phyloP scores from a whole-genome alignment of 1,140 invertebrate species.

The Dysdera silvatica region DNA sequence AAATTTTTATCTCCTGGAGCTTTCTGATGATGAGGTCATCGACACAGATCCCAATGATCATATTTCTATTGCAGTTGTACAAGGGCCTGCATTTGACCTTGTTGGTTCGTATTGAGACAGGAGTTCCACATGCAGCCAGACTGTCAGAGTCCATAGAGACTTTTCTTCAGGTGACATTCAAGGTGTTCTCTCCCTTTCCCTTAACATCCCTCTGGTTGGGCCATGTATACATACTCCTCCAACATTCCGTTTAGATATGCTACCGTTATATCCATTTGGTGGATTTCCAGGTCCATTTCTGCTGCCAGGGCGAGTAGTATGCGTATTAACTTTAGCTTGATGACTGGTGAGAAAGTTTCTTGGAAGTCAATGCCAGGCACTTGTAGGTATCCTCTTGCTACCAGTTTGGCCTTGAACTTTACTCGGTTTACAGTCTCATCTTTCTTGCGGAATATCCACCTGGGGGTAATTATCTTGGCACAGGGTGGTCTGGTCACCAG shows the following conservation, averaged over 20 bases:
- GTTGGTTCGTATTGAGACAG: no score
- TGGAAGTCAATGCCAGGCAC: neutral
- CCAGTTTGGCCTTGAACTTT: neutral
- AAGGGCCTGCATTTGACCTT: no score
- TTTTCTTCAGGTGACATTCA: no score
- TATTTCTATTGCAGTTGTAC: no score
- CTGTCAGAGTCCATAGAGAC: no score
- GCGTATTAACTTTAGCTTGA: neutral
- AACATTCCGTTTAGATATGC: neutral
- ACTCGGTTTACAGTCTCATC: no score
- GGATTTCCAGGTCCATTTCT: neutral
- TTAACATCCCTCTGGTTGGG: neutral
- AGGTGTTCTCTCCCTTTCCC: no score
- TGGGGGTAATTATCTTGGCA: conserved; percentile 34
- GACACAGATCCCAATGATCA: no score
- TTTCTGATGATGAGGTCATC: no score
- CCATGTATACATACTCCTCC: neutral
- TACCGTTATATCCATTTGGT: neutral
- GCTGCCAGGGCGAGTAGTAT: neutral
- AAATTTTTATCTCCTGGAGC: no score
- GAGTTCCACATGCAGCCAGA: no score
- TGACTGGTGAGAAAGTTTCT: neutral
- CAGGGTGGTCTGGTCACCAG: conserved; percentile 33
- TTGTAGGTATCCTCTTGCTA: neutral
- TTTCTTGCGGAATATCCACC: conserved; percentile 36